Evolutionary conservation across 2,113 vertebrate species (phyloP), one percentile per base, ranked within the genome.

Genomic region (Rhagologus leucostigma): DNA sequence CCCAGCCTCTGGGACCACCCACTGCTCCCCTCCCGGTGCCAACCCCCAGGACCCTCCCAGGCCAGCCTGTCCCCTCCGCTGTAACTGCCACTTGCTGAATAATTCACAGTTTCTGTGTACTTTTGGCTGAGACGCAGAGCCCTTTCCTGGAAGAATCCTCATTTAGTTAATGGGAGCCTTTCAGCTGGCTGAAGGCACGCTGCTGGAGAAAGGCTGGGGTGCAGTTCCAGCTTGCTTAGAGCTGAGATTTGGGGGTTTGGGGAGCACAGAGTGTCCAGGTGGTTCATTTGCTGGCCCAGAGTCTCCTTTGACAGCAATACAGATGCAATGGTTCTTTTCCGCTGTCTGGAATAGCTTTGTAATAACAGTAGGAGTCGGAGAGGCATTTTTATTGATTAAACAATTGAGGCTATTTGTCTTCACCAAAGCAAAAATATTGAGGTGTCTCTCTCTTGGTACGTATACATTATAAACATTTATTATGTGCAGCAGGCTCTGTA

Each of bases 381-480:
- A 97, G 98, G 97, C 97, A 97, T 97, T 98, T 97, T 97, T 98
- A 98, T 98, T 98, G 98, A 98, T 98, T 97, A 98, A 97, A 93
- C 97, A 97, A 98, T 98, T 29, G 96, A 96, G 95, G 93, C 52
- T 30, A 97, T 98, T 97, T 98, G 95, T 98, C 97, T 98, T 97
- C 96, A 95, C 91, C 91, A 91, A 98, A 73, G 70, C 80, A 86
- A 92, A 97, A 98, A 96, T 89, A 96, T 29, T 83, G 97, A 97
- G 94, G 96, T 98, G 96, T 97, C 97, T 97, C 39, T 96, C 89
- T 82, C 91, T 97, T 93, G 93, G 90, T 76, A 65, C 52, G 3
- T 95, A 39, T 33, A 30, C 90, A 82, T 96, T 94, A 87, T 74
- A 27, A 89, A 70, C 93, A 93, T 97, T 98, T 95, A 96, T 97